These are phyloP conservation scores for Carassius auratus DNA, from an alignment of 2,113 vertebrate species.

Conservation along the genomic window DNA sequence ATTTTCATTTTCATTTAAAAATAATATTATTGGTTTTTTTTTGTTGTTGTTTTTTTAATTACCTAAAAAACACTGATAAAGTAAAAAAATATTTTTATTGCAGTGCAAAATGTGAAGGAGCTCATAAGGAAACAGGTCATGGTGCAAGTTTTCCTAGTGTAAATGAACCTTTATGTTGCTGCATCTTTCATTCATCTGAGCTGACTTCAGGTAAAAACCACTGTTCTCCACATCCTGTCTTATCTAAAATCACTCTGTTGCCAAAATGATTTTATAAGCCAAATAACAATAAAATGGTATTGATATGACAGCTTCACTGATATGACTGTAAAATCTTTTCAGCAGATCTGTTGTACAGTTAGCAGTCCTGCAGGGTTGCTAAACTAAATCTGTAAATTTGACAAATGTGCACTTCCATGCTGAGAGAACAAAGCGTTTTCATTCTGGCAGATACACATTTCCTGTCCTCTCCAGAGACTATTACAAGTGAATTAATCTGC, in stretches of 20 bases:
- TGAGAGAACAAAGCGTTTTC: not conserved
- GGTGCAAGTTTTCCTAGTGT: not conserved
- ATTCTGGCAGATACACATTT: not conserved
- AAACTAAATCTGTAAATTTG: not conserved
- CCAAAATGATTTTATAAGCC: not conserved
- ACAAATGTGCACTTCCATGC: not conserved
- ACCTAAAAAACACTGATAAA: not conserved
- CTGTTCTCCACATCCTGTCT: not conserved
- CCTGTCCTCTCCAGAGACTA: slow-evolving; percentile 5
- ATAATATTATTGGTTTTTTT: too few relatives aligned
- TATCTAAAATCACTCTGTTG: not conserved
- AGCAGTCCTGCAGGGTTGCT: not conserved
- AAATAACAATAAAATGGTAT: not conserved
- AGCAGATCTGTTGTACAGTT: not conserved
- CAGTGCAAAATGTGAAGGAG: not conserved
- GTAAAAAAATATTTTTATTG: not conserved
- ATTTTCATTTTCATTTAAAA: not conserved
- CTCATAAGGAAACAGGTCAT: not conserved
- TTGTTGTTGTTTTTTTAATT: too few relatives aligned
- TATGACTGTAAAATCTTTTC: not conserved
- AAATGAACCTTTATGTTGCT: not conserved
- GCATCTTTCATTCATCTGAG: not conserved
- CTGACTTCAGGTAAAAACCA: not conserved
- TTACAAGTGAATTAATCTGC: not conserved
- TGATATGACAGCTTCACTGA: not conserved